Base-by-base conservation (phyloP, 2,797 vertebrate genomes). In the Hybognathus amarus region DNA sequence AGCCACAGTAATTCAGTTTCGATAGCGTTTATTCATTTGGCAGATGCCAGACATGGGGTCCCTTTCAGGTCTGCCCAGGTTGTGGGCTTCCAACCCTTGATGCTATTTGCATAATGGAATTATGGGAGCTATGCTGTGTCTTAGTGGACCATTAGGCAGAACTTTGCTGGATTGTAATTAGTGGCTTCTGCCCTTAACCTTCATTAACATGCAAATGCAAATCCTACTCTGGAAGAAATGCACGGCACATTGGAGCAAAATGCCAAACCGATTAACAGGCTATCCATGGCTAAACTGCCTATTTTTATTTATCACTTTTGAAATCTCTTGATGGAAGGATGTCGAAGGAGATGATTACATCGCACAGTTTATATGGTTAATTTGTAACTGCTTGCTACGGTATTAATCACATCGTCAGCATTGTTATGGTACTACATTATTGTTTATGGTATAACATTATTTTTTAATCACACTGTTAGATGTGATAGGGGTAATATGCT, bases 161-260 rank as follows among this genome's bases (percentile, higher is more conserved):
- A 95, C 95, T 93, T 95, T 93, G 92, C 93, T 95, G 94, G 92
- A 95, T 93, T 96, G 94, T 97, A 98, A 99, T 98, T 98, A 97
- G 96, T 95, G 96, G 93, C 96, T 96, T 97, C 96, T 97, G 96
- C 96, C 97, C 96, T 97, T 97, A 95, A 95, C 92, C 92, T 96
- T 97, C 95, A 97, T 98, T 98, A 97, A 94, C 94, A 98, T 98
- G 96, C 95, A 97, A 97, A 97, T 96, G 94, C 94, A 95, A 95
- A 92, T 95, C 93, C 92, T 91, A 89, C 94, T 94, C 92, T 94
- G 92, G 93, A 92, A 91, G 92, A 95, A 94, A 93, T 94, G 94
- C 95, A 94, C 92, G 92, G 92, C 91, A 93, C 91, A 92, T 93
- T 89, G 91, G 87, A 92, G 94, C 90, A 93, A 95, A 93, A 94